phyloP scores from a whole-genome alignment of 2,888 invertebrate species.

The Cephus pygmeus region DNA sequence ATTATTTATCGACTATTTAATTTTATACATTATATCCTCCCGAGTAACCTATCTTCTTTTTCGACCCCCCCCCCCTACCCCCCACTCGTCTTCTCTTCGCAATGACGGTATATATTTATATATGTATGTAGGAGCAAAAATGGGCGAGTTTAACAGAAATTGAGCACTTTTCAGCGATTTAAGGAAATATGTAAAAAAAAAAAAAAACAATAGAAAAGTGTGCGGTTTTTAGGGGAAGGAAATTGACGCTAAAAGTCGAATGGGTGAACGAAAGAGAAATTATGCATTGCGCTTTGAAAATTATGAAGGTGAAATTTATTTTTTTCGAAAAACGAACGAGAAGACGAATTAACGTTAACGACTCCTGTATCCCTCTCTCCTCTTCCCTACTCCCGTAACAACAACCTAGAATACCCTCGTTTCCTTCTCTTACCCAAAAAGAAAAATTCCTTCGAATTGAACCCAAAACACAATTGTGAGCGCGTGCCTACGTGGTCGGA shows the following conservation, averaged over 20 bases:
- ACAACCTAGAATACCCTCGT: too few species aligned
- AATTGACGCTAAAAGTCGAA: background rate
- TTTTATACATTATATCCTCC: constrained; percentile 26
- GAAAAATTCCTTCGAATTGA: background rate
- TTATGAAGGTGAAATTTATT: background rate
- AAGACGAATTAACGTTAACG: background rate
- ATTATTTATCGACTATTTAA: constrained; percentile 43
- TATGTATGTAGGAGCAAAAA: background rate
- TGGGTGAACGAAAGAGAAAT: background rate
- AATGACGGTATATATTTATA: background rate
- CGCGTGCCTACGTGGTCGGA: background rate
- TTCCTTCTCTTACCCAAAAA: too few species aligned
- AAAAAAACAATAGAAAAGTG: background rate
- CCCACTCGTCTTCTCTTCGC: background rate
- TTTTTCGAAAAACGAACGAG: background rate
- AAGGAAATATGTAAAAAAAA: background rate
- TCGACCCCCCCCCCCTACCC: background rate
- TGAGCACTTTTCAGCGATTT: too few species aligned
- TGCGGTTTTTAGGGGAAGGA: background rate
- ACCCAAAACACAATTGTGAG: background rate
- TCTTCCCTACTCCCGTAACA: too few species aligned
- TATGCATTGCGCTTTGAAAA: background rate
- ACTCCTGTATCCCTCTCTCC: background rate
- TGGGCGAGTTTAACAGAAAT: too few species aligned
- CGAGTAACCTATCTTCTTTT: background rate